phyloP scores from a whole-genome alignment of 2,113 vertebrate genomes.

The Lophotis ruficrista region DNA sequence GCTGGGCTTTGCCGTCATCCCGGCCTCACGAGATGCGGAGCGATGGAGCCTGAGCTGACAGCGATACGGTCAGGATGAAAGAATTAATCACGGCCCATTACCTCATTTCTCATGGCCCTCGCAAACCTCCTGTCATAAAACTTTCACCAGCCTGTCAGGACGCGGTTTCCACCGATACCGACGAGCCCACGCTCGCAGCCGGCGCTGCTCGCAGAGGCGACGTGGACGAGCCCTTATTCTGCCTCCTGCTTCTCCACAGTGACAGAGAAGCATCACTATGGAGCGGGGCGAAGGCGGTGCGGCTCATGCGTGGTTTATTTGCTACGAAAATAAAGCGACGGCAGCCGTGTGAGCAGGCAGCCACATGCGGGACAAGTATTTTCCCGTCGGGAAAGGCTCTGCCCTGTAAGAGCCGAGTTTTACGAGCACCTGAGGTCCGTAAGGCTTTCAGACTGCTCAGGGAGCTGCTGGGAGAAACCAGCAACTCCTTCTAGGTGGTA shows the following conservation, averaged over 20 bases:
- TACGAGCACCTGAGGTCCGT: accelerated
- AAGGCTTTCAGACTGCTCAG: background rate
- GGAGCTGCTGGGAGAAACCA: background rate
- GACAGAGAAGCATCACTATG: background rate
- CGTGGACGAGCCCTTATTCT: background rate
- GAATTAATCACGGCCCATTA: background rate
- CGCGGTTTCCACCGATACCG: background rate
- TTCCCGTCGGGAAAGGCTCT: background rate
- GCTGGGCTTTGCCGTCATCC: background rate
- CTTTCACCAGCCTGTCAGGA: background rate
- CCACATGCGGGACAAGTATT: background rate
- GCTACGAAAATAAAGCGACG: background rate
- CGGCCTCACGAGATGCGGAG: background rate
- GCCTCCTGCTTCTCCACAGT: background rate
- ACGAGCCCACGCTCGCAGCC: background rate
- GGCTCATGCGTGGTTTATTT: background rate
- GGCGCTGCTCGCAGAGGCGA: accelerated
- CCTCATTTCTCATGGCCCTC: background rate
- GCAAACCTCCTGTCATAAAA: background rate
- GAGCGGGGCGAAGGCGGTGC: accelerated
- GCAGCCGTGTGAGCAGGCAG: background rate
- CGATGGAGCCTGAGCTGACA: background rate
- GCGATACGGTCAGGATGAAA: background rate
- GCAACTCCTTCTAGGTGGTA: background rate
- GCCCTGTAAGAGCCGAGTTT: background rate